These are phyloP conservation scores for Brachionus asplanchnoidis DNA, from an alignment of 1,140 invertebrate genomes.

Conservation along the genomic window DNA sequence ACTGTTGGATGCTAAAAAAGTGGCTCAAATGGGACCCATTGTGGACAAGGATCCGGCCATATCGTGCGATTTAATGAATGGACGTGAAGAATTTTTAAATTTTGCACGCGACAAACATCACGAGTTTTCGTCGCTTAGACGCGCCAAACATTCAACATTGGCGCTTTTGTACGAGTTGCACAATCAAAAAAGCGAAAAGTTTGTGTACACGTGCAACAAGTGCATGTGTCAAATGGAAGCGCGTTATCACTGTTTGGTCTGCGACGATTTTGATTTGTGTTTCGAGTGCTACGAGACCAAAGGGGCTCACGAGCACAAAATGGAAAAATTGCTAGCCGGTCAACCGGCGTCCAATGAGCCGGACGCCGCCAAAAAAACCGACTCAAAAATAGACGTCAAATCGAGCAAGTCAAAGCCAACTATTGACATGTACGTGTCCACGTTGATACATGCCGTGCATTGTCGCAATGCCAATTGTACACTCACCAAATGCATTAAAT, in stretches of 20 bases:
- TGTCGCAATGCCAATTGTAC: slow-evolving; percentile 42
- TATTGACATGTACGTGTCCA: slow-evolving; percentile 22
- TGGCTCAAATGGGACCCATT: slow-evolving; percentile 5
- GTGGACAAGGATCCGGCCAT: slow-evolving; percentile 86
- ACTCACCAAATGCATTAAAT: background rate
- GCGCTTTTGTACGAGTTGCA: slow-evolving; percentile 97
- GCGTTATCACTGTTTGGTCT: slow-evolving; percentile 90
- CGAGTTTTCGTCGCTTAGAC: slow-evolving; percentile 90
- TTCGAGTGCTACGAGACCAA: background rate
- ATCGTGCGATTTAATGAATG: slow-evolving; percentile 97
- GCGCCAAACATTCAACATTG: slow-evolving; percentile 92
- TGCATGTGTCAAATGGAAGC: slow-evolving; percentile 93
- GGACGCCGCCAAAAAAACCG: background rate
- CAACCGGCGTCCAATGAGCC: background rate
- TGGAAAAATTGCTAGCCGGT: slow-evolving; percentile 16
- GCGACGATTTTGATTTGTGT: slow-evolving; percentile 62
- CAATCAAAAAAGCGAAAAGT: slow-evolving; percentile 93
- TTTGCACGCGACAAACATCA: slow-evolving; percentile 96
- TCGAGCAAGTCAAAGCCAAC: background rate
- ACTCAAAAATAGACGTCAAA: background rate
- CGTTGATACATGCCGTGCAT: slow-evolving; percentile 30
- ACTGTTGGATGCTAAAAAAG: slow-evolving; percentile 20
- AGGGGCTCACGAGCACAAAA: slow-evolving; percentile 34
- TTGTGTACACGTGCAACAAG: slow-evolving; percentile 96
- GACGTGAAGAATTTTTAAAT: slow-evolving; percentile 96